phyloP scores from a whole-genome alignment of 23 tunicate species.

The Trididemnum clinides region DNA sequence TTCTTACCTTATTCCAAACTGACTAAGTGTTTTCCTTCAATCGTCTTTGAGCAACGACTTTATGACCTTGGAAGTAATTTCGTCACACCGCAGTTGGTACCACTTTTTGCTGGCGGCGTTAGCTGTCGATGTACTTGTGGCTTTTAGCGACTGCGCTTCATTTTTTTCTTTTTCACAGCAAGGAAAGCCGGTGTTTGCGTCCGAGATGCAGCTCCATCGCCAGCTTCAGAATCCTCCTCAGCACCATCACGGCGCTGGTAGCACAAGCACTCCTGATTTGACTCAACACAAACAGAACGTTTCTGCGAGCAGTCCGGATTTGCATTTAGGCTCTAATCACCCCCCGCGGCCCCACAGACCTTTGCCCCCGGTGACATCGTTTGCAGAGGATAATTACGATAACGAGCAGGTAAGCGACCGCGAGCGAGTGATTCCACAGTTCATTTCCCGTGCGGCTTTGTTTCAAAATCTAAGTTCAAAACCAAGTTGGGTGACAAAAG shows the following conservation, averaged over 20 bases:
- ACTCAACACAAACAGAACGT: conserved; percentile 60
- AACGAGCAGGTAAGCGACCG: neutral
- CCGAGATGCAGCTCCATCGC: conserved; percentile 78
- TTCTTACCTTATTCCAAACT: no score
- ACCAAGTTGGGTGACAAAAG: no score
- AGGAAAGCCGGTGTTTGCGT: conserved; percentile 52
- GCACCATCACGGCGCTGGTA: conserved; percentile 30
- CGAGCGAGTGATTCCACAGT: neutral
- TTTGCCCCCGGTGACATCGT: conserved; percentile 44
- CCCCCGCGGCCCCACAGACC: conserved; percentile 54
- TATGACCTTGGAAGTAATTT: no score
- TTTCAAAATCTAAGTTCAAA: no score
- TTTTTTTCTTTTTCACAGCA: conserved; percentile 8
- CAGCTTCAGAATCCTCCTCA: conserved; percentile 64
- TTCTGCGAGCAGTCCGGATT: conserved; percentile 85
- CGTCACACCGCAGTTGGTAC: neutral
- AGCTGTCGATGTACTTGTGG: neutral
- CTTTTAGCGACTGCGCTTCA: neutral
- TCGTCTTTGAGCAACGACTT: no score
- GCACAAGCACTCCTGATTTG: conserved; percentile 91
- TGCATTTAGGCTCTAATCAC: conserved; percentile 50
- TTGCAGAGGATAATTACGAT: conserved; percentile 28
- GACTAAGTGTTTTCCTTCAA: no score
- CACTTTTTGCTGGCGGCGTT: no score
- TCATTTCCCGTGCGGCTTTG: no score